Percentiles rank a stretch among this genome's conserved stretches.
phyloP scores from a whole-genome alignment of 2,113 vertebrate genomes.

The Callipepla squamata region DNA sequence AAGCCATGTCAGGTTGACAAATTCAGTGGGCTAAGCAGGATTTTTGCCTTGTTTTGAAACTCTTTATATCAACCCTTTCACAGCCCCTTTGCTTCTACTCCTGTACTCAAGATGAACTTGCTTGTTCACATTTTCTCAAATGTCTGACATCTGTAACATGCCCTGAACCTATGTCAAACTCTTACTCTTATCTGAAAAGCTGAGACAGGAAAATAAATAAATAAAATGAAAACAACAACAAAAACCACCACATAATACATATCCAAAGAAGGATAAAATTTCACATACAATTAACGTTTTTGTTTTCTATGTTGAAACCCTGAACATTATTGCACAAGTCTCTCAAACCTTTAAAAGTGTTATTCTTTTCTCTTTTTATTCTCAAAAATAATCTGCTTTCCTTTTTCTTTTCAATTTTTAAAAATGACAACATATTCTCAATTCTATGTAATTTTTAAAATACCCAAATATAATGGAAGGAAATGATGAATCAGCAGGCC shows the following conservation, averaged over 20 bases:
- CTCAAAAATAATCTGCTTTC: neutral
- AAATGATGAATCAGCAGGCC: neutral
- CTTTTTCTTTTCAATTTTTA: neutral
- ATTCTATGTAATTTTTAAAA: neutral
- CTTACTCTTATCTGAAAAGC: neutral
- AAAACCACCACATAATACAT: no score
- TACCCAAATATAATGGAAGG: neutral
- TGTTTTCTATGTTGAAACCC: neutral
- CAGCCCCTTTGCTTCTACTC: rapidly evolving
- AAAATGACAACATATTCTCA: neutral
- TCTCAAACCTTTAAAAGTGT: neutral
- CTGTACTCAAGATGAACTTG: neutral
- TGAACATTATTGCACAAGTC: rapidly evolving
- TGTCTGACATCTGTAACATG: rapidly evolving
- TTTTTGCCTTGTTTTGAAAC: neutral
- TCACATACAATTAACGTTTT: neutral
- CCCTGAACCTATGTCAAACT: neutral
- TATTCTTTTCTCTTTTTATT: neutral
- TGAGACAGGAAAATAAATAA: neutral
- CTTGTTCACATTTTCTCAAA: neutral
- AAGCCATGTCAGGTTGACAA: neutral
- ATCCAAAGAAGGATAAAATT: neutral
- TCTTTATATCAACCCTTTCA: neutral
- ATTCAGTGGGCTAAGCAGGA: neutral
- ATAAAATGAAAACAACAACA: no score